Evolutionary conservation across 2,113 vertebrate genomes (phyloP), one percentile per base, ranked within the genome.

Genomic region (Archilochus colubris): DNA sequence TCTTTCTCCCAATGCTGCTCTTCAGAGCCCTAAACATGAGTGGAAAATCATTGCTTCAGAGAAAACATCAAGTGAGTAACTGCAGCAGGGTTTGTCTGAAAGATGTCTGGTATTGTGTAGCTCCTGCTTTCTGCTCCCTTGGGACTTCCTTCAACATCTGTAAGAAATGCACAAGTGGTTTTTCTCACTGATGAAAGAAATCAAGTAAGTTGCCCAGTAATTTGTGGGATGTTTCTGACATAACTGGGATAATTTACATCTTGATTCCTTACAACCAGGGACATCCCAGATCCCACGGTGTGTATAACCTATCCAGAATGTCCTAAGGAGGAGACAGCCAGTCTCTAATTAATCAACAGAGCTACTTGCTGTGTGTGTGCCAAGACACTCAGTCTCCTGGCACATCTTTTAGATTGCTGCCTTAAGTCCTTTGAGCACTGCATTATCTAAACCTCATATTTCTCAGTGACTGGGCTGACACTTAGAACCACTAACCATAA

Each of bases 41-140:
- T 99, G 99, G 99, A 99, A 99, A 98, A 99, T 99, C 97, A 98
- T 99, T 95, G 99, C 99, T 94, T 99, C 99, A 22, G 99, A 99
- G 97, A 99, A 99, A 97, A 99, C 99, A 54, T 98, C 98, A 97
- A 99, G 99, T 99, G 98, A 99, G 99, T 98, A 79, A 70, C 67
- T 21, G 48, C 48, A 95, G 44, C 82, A 67, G 67, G 91, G 46
- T 64, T 63, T 85, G 63, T 55, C 28, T 82, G 44, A 91, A 38
- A 70, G 76, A 66, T 66, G 0, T 67, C 48, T 82, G 33, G 14
- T 91, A 3, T 69, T 1, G 6, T 31, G 48, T 58, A 11, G 63
- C 73, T 64, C 13, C 40, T 30, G 9, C 70, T 72, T 89, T 40
- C 58, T 33, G 4, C 57, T 80, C 68, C 46, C 36, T 13, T 13